These are phyloP conservation scores for Diceros bicornis DNA, from an alignment of 2,797 vertebrate genomes.

Conservation along the genomic window DNA sequence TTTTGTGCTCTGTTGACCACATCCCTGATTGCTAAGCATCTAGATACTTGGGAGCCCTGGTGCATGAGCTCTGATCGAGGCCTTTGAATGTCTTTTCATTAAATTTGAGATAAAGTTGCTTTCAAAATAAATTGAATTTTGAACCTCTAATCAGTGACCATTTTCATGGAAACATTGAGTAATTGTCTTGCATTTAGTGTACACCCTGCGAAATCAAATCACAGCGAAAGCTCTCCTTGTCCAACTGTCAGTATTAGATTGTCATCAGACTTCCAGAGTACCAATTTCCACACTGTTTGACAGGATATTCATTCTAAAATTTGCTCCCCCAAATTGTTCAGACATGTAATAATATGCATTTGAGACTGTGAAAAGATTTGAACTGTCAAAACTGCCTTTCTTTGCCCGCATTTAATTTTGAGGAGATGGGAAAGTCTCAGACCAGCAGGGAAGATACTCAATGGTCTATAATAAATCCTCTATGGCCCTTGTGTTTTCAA, in stretches of 20 bases:
- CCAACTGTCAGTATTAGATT: background rate
- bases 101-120: slow-evolving; percentile 1
- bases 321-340: slow-evolving; percentile 49
- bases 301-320: slow-evolving; percentile 44
- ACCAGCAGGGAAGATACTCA: slow-evolving; percentile 25
- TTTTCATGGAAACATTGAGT: slow-evolving; percentile 56
- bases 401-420: slow-evolving; percentile 43
- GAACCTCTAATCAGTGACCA: background rate
- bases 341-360: slow-evolving; percentile 43
- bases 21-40: background rate
- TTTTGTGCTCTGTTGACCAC: background rate
- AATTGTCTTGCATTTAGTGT: background rate
- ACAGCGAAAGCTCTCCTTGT: background rate
- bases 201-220: background rate
- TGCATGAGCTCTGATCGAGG: background rate
- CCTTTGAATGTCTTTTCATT: background rate
- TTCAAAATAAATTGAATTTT: slow-evolving; percentile 63
- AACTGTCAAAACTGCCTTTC: slow-evolving; percentile 64
- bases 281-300: slow-evolving; percentile 57
- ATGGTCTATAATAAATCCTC: slow-evolving; percentile 32
- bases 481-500: background rate
- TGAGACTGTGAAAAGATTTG: slow-evolving; percentile 50
- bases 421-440: background rate
- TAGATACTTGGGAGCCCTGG: background rate
- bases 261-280: background rate